Percentiles rank a stretch among this genome's conserved stretches.
These are phyloP conservation scores for Grammomys dolichurus DNA, from an alignment of 2,113 vertebrate species.

Conservation along the genomic window DNA sequence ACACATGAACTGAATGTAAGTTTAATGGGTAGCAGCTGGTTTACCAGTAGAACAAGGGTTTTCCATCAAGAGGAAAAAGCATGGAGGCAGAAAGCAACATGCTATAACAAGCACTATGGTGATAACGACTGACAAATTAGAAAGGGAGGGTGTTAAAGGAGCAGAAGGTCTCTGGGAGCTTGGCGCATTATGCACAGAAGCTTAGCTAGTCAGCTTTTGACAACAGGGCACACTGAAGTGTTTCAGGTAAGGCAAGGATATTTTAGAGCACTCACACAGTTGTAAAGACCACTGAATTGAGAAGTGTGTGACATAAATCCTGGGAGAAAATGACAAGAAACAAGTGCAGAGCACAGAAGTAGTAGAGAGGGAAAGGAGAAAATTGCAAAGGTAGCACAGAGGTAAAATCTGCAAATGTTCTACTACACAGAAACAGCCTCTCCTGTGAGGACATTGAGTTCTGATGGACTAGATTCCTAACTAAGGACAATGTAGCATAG, in stretches of 20 bases:
- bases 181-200: not conserved
- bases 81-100: not conserved
- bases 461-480: slow-evolving; percentile 51
- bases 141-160: not conserved
- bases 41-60: not conserved
- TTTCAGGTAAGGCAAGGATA: slow-evolving; percentile 18
- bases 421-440: slow-evolving; percentile 5
- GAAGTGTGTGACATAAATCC: slow-evolving; percentile 35
- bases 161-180: not conserved
- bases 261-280: not conserved
- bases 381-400: not conserved
- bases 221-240: not conserved
- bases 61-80: slow-evolving; percentile 28
- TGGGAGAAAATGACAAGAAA: not conserved
- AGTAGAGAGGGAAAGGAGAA: slow-evolving; percentile 12
- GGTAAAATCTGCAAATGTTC: slow-evolving; percentile 39
- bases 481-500: not conserved
- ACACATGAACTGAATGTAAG: slow-evolving; percentile 28
- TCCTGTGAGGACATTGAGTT: slow-evolving; percentile 39
- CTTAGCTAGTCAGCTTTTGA: slow-evolving; percentile 25
- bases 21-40: slow-evolving; percentile 30
- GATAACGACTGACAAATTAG: not conserved
- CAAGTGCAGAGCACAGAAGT: not conserved
- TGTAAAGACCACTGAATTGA: slow-evolving; percentile 25
- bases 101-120: not conserved